These are phyloP conservation scores for Prietella phreatophila DNA, from an alignment of 2,113 vertebrate species.

Conservation along the genomic window DNA sequence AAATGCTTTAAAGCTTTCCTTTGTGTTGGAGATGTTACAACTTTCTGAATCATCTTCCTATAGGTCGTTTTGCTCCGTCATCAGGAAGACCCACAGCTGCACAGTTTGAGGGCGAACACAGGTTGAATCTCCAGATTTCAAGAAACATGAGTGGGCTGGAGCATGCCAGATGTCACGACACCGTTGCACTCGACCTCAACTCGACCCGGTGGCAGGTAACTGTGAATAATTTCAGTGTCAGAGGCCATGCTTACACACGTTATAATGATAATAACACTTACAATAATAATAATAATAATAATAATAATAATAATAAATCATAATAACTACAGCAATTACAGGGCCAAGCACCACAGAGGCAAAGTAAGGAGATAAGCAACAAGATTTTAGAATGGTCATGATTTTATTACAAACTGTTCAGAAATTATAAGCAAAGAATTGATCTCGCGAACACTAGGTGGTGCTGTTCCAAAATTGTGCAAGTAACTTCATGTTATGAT, in stretches of 20 bases:
- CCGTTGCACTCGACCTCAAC: background rate
- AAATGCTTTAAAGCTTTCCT: background rate
- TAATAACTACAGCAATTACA: background rate
- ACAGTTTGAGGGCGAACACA: background rate
- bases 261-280: background rate
- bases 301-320: too few species aligned
- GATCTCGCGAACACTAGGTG: too few species aligned
- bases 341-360: too few species aligned
- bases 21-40: too few species aligned
- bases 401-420: too few species aligned
- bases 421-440: too few species aligned
- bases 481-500: too few species aligned
- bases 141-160: background rate
- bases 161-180: background rate
- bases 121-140: background rate
- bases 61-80: background rate
- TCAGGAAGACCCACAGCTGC: background rate
- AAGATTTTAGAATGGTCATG: too few species aligned
- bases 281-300: background rate
- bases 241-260: background rate
- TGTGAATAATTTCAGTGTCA: background rate
- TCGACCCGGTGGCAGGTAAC: background rate
- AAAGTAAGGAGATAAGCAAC: too few species aligned
- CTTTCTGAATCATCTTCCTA: background rate
- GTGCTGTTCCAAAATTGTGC: too few species aligned